Evolutionary conservation across 1,140 invertebrate species (phyloP).

Genomic region (Leguminivora glycinivorella): DNA sequence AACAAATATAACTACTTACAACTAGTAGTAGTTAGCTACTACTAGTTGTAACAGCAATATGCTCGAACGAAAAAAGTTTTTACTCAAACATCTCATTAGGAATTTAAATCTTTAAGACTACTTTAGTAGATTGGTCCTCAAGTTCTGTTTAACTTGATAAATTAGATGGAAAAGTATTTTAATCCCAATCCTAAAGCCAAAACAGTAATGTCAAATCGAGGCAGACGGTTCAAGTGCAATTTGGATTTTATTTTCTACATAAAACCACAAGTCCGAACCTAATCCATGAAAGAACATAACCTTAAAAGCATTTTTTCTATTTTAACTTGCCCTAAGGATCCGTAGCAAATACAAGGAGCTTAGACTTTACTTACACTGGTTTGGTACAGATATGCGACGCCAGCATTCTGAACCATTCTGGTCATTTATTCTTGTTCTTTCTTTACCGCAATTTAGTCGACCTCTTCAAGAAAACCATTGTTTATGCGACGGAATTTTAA

Average conservation of each 20-base stretch:
- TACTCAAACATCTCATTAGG: constrained; percentile 5
- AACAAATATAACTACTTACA: background rate
- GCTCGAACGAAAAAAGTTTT: background rate
- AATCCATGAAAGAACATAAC: background rate
- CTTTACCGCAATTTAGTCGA: too few relatives aligned
- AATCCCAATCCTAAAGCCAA: background rate
- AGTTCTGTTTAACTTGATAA: constrained; percentile 4
- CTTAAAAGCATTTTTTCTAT: background rate
- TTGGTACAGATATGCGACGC: background rate
- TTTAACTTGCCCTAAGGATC: background rate
- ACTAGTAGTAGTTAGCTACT: background rate
- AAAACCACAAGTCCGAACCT: background rate
- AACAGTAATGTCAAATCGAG: background rate
- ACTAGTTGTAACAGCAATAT: background rate
- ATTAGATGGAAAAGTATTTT: background rate
- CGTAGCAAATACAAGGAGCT: background rate
- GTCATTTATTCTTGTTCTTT: background rate
- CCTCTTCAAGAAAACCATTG: too few relatives aligned
- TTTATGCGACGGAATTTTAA: too few relatives aligned
- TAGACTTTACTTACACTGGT: background rate
- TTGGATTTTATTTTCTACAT: background rate
- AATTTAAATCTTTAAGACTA: constrained; percentile 1
- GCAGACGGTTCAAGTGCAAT: background rate
- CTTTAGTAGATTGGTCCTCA: background rate
- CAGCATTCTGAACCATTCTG: background rate